A percentile compares a stretch with the other conserved stretches of the same genome.
Conservation (phyloP, 2,113 vertebrate species). For the Solea solea region DNA sequence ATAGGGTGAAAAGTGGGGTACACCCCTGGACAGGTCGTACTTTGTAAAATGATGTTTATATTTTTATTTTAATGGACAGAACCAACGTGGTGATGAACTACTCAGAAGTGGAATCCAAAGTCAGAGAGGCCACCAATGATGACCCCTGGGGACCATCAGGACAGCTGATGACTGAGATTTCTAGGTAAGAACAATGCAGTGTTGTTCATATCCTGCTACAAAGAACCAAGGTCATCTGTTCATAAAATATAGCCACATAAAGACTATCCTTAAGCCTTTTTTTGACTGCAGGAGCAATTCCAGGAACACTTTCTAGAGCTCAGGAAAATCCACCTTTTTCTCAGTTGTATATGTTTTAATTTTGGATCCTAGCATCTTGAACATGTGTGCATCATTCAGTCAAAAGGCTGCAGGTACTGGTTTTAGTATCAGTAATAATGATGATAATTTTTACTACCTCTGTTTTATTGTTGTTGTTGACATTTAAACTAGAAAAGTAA, state of each 20-base stretch:
- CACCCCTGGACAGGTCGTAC: too few relatives aligned
- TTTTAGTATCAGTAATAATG: not conserved
- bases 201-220: slow-evolving; percentile 7
- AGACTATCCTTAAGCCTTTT: not conserved
- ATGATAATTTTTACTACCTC: not conserved
- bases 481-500: not conserved
- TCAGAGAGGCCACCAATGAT: slow-evolving; percentile 99
- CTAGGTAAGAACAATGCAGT: slow-evolving; percentile 83
- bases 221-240: slow-evolving; percentile 8
- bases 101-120: slow-evolving; percentile 98
- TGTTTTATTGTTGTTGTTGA: not conserved
- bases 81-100: slow-evolving; percentile 99
- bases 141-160: slow-evolving; percentile 99
- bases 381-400: not conserved
- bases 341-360: too few relatives aligned
- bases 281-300: not conserved
- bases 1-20: too few relatives aligned
- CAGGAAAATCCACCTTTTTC: not conserved
- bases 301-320: not conserved
- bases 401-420: not conserved
- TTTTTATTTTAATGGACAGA: slow-evolving; percentile 65
- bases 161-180: slow-evolving; percentile 97
- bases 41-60: slow-evolving; percentile 10
- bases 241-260: slow-evolving; percentile 2
- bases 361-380: too few relatives aligned